Evolutionary conservation across 2,797 vertebrate species (phyloP), one percentile per base, ranked within the genome.

Genomic region (Miichthys miiuy): DNA sequence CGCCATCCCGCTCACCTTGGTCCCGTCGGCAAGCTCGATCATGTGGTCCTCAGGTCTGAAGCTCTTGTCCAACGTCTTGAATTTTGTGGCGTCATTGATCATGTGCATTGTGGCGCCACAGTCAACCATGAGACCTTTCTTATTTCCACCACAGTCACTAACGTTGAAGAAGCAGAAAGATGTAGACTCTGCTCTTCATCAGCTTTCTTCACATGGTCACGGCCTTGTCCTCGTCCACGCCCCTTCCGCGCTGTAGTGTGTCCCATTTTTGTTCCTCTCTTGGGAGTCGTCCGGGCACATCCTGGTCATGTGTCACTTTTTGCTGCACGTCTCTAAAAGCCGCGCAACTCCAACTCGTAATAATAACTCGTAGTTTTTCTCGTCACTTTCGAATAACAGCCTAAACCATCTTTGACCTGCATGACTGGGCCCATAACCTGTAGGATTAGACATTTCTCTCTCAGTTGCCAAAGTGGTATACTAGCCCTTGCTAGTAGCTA

Each of bases 341-440:
- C 23, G 0, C 41, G 16, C 27, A 69, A 27, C 50, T 73, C 23
- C 23, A n/a, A n/a, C n/a, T n/a, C n/a, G n/a, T n/a, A n/a, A n/a
- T n/a, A n/a, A n/a, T 8, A 47, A 41, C 5, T 65, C 18, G 1
- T 58, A 65, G 34, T 6, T 13, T 14, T 14, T 44, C 42, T 14
- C 42, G 0, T 71, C 54, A 25, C 68, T 14, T 5, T 47, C 2
- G 23, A 79, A 72, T 54, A 79, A 72, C 60, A 72, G 55, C 70
- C 34, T 70, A 10, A 70, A 54, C 60, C 60, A 63, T 8, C 66
- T 77, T n/a, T 77, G 41, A 41, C 67, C 27, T 56, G 67, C 27
- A 38, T 70, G 66, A 64, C 75, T 77, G 75, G 67, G 51, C 58
- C 58, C 58, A 64, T 70, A 64, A 77, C 67, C 67, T 78, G 68